A percentile compares a stretch with the other conserved stretches of the same genome.
These are phyloP conservation scores for Cistogaster globosa DNA, from an alignment of 2,888 invertebrate genomes.

Conservation along the genomic window DNA sequence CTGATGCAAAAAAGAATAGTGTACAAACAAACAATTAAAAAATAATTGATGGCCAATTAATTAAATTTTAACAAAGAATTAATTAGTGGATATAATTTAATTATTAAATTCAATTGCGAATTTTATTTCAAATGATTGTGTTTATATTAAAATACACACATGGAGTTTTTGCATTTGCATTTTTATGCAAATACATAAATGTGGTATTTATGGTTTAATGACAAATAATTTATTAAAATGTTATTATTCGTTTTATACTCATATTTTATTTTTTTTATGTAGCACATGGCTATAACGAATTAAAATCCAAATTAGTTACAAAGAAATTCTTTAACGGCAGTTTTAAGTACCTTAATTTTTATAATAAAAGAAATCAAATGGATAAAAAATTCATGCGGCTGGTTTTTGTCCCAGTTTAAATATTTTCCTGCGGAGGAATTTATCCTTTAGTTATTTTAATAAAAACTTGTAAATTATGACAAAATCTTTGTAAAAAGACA, in stretches of 20 bases:
- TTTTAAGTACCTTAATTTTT: too few relatives aligned
- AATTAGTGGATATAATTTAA: slow-evolving; percentile 30
- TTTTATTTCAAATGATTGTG: background rate
- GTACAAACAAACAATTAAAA: background rate
- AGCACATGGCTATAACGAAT: too few relatives aligned
- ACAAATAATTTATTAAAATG: slow-evolving; percentile 40
- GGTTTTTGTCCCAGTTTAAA: too few relatives aligned
- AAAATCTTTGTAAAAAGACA: too few relatives aligned
- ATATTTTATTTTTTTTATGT: too few relatives aligned
- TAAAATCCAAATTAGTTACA: too few relatives aligned
- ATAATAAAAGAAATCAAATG: too few relatives aligned
- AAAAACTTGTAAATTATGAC: too few relatives aligned
- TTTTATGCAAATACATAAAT: background rate
- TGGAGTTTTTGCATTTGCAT: background rate
- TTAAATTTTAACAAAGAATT: slow-evolving; percentile 47
- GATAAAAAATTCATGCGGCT: too few relatives aligned
- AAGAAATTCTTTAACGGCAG: too few relatives aligned
- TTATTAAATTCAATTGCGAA: background rate
- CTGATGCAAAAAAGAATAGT: background rate
- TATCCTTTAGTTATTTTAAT: too few relatives aligned
- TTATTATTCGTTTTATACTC: background rate
- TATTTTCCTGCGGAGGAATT: too few relatives aligned
- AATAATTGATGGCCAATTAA: slow-evolving; percentile 42
- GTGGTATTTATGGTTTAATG: slow-evolving; percentile 43
- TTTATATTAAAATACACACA: background rate